phyloP scores from a whole-genome alignment of 92 coral and sea anemone species.

The Nematostella vectensis region DNA sequence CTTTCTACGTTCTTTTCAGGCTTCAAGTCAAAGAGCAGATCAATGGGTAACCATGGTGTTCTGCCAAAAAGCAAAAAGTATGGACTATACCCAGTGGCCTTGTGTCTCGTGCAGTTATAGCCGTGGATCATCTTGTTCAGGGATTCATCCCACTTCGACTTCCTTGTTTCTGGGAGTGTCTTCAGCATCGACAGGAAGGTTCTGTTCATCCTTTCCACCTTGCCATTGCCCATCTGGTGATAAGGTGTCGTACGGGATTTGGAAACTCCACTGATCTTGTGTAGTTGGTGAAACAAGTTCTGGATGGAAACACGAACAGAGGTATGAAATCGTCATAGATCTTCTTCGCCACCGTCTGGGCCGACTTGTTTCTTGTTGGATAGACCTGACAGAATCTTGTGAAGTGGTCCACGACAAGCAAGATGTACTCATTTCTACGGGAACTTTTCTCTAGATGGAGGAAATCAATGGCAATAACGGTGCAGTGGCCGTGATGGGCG shows the following conservation, averaged over 20 bases:
- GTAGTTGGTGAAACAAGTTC: slow-evolving; percentile 16
- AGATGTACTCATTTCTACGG: slow-evolving; percentile 25
- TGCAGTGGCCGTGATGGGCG: slow-evolving; percentile 23
- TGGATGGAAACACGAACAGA: slow-evolving; percentile 34
- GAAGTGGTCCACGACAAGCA: slow-evolving; percentile 33
- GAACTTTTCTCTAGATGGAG: slow-evolving; percentile 21
- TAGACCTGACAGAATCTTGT: slow-evolving; percentile 29
- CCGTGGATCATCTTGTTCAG: slow-evolving; percentile 33
- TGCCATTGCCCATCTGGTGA: no score
- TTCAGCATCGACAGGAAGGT: slow-evolving; percentile 29
- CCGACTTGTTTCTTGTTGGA: slow-evolving; percentile 32
- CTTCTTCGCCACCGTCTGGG: slow-evolving; percentile 28
- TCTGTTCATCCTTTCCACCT: slow-evolving; percentile 28
- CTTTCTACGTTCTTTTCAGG: slow-evolving; percentile 7
- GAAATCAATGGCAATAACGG: slow-evolving; percentile 31
- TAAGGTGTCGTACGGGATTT: slow-evolving; percentile 32
- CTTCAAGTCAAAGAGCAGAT: slow-evolving; percentile 21
- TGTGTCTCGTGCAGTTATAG: slow-evolving; percentile 32
- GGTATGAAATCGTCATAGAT: slow-evolving; percentile 30
- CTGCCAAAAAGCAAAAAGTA: slow-evolving; percentile 29
- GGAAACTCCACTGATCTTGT: slow-evolving; percentile 31
- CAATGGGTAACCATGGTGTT: slow-evolving; percentile 20
- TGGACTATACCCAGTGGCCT: slow-evolving; percentile 28
- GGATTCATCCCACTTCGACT: slow-evolving; percentile 31
- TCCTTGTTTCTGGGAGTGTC: slow-evolving; percentile 41